Evolutionary conservation across 1,140 invertebrate genomes (phyloP).

Genomic region (Drosophila asahinai): DNA sequence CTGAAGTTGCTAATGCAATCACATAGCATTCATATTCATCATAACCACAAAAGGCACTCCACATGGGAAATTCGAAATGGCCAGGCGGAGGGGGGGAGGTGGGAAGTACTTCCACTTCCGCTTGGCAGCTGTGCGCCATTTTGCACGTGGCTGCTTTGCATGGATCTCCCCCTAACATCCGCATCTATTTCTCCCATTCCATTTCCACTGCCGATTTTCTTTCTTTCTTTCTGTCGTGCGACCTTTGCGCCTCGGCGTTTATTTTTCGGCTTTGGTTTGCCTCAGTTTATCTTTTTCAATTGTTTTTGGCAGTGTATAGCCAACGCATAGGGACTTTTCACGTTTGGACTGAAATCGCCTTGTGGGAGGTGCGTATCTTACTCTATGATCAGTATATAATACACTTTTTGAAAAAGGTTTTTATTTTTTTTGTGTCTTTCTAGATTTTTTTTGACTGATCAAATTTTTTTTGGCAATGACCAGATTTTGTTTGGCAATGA

Average conservation of each 20-base stretch:
- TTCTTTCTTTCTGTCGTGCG: background rate
- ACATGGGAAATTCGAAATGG: conserved; percentile 52
- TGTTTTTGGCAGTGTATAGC: conserved; percentile 15
- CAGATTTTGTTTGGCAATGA: no score
- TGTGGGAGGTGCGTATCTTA: no score
- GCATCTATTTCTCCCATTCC: conserved; percentile 14
- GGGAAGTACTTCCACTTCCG: conserved; percentile 38
- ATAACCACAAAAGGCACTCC: conserved; percentile 78
- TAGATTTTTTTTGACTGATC: no score
- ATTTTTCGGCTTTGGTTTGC: conserved; percentile 7
- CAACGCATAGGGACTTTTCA: background rate
- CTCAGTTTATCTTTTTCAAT: conserved; percentile 22
- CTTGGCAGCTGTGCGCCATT: conserved; percentile 52
- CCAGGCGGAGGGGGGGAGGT: background rate
- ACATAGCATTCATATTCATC: conserved; percentile 83
- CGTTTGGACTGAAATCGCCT: no score
- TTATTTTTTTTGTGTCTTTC: no score
- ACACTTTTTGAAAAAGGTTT: no score
- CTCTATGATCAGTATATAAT: background rate
- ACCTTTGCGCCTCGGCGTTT: conserved; percentile 16
- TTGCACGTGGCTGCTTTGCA: conserved; percentile 58
- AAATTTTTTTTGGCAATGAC: no score
- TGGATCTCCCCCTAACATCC: conserved; percentile 1
- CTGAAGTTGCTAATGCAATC: conserved; percentile 80
- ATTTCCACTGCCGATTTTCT: conserved; percentile 27